Conservation (phyloP, 2,113 vertebrate species). For the Eudorcas thomsonii region DNA sequence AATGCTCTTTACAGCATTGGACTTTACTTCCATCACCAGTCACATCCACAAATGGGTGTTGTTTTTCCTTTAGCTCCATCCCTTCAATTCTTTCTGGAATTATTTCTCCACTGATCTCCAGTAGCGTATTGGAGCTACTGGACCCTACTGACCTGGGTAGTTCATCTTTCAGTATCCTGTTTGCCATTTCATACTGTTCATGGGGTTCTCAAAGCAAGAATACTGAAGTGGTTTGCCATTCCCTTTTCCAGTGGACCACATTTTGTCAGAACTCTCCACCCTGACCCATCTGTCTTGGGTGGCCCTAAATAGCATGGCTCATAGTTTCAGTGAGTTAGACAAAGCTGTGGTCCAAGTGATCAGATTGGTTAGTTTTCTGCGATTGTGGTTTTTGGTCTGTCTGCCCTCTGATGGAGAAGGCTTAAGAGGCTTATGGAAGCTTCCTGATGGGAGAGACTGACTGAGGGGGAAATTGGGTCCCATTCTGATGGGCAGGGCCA, state of each 20-base stretch:
- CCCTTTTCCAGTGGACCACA: not conserved
- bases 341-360: not conserved
- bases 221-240: not conserved
- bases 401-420: not conserved
- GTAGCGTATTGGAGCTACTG: not conserved
- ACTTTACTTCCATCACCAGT: not conserved
- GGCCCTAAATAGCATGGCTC: not conserved
- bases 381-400: not conserved
- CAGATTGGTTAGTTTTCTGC: not conserved
- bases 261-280: not conserved
- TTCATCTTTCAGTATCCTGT: not conserved
- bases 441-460: not conserved
- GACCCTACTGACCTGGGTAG: not conserved
- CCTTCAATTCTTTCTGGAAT: not conserved
- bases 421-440: not conserved
- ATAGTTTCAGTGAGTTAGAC: not conserved
- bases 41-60: not conserved
- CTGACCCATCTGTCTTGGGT: not conserved
- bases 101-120: not conserved
- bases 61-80: not conserved
- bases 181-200: not conserved
- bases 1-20: not conserved
- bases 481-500: not conserved
- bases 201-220: not conserved
- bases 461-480: not conserved